Base-by-base conservation (phyloP, 1,140 invertebrate genomes). In the Aleiodes sp. region DNA sequence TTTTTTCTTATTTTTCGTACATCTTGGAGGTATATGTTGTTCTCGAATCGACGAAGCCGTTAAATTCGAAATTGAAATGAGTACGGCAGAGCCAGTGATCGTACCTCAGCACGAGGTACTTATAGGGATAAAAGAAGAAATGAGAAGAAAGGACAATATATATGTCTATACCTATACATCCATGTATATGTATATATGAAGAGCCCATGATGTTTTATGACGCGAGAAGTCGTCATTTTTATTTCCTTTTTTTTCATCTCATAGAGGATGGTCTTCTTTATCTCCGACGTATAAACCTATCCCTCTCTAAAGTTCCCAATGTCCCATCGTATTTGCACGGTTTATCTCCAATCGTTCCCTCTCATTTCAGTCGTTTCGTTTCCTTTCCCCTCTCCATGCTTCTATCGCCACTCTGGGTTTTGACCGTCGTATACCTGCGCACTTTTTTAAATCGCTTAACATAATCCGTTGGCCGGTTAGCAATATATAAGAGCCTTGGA, bases 381-480 rank as follows among this genome's bases (percentile, higher is more conserved):
- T 52, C 57, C 24, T 12, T 28, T 14, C 39, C 33, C 10, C 14
- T 16, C n/a, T 21, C 14, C 10, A 21, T 4, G 37, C 8, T 16
- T 63, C 59, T 10, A n/a, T 31, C 28, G 21, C 35, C n/a, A 8
- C 39, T 33, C 12, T 1, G 31, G 31, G 4, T 4, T 33, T 10
- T 2, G n/a, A n/a, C n/a, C n/a, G n/a, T n/a, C 33, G 29, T 74
- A 66, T 72, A 66, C 57, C 56, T 72, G 67, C 41, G 41, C 66
- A 56, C 65, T 72, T 65, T 70, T 33, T 60, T 61, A 76, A 67
- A 77, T 79, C 74, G 74, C 75, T 80, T 80, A 80, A 72, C 79
- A 80, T 81, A 81, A 80, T 80, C 76, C 79, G 79, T 81, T 80
- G 79, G 74, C 67, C 71, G 57, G 65, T 62, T 74, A 28, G 72